Base-by-base conservation (phyloP, 2,113 vertebrate species). In the Harpagus bidentatus region DNA sequence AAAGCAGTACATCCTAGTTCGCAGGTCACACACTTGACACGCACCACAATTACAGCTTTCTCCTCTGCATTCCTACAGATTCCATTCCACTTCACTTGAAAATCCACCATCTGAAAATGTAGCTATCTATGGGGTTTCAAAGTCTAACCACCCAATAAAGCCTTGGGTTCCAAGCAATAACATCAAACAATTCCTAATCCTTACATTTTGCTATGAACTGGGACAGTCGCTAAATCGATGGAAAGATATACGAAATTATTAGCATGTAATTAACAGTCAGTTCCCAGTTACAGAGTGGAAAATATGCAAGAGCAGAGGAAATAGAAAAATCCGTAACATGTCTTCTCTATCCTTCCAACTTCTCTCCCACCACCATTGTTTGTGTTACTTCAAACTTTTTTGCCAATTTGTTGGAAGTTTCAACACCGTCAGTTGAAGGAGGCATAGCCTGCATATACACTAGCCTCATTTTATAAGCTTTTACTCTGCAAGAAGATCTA, bases 311-410 rank as follows among this genome's bases (percentile, higher is more conserved):
- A 80, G 45, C 70, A 66, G 11, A 62, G 5, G 20, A 43, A 91
- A 32, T 3, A 48, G 25, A n/a, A 86, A 40, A 72, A 56, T 13
- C 36, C 9, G 1, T 11, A 53, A 31, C 0, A 0, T 8, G 13
- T 13, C 31, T 50, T 59, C 52, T 72, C 42, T 50, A 13, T n/a
- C 36, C 19, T 76, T 80, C 36, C 34, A 66, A 11, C 56, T 47
- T 16, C 56, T 65, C 53, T 73, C 32, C 50, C 58, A 45, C 6
- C 36, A 61, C 20, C 59, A n/a, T 8, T 3, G 17, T 18, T 72
- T 50, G 32, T 12, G 25, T 19, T 38, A n/a, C 40, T 48, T 38
- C 22, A 40, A 58, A 74, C 10, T 43, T 25, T 59, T 45, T 14
- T 31, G 50, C 45, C 48, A 15, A 31, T 34, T 34, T 48, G 21